Base-by-base conservation (phyloP, 2,888 invertebrate species). In the Pherbina coryleti region DNA sequence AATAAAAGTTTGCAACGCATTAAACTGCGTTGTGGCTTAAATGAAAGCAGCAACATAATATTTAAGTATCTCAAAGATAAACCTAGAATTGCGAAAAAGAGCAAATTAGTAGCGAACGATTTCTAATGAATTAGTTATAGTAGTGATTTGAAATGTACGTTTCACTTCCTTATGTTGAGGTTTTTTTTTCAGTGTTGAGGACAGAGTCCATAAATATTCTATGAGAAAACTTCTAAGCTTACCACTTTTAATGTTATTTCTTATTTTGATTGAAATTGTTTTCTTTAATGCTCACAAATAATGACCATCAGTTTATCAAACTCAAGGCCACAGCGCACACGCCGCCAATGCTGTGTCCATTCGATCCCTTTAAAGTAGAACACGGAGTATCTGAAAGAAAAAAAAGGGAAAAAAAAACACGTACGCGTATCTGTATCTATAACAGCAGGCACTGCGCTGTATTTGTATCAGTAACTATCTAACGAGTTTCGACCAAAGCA, bases 311-410 rank as follows among this genome's bases (percentile, higher is more conserved):
- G 25, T 22, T 19, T 57, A 34, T 53, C 25, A 64, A 64, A 74
- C 74, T 74, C 74, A 74, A 74, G 74, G 74, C 74, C 74, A 74
- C 19, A 31, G 31, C 17, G 9, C n/a, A 19, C 17, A 34, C 3
- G 44, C 5, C 37, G 3, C 14, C 31, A 22, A 34, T 14, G 14
- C 57, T 44, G 44, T 3, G 11, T 44, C 11, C 3, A 1, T 44
- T 2, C 44, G 44, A 3, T 44, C 1, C 44, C 17, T 57, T 31
- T 25, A 19, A 44, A 72, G 72, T 60, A 57, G 72, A 60, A 72
- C 72, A 34, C 53, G 53, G 7, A 1, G n/a, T 8, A 31, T 17
- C 9, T 44, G 44, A 11, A 44, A 44, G 14, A 11, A 44, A 44
- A 2, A 44, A 2, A 44, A 3, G 14, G 14, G 2, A 44, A 44